Evolutionary conservation across 1,140 invertebrate species (phyloP).

Genomic region (Zeugodacus cucurbitae): DNA sequence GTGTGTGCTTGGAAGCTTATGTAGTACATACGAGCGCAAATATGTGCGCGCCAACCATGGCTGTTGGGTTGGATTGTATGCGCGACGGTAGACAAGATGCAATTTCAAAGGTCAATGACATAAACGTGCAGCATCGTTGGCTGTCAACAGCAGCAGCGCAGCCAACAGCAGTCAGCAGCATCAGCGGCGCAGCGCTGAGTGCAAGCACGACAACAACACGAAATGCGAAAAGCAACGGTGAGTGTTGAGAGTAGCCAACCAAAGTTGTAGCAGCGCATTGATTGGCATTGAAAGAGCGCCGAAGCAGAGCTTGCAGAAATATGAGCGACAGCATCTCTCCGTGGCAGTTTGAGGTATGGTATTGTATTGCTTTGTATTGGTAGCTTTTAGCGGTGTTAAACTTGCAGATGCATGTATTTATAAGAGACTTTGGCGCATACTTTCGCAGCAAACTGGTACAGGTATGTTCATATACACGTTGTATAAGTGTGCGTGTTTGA

Average conservation of each 20-base stretch:
- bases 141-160: conserved; percentile 39
- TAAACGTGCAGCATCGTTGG: conserved; percentile 48
- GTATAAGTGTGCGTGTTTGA: too few species aligned
- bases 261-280: background rate
- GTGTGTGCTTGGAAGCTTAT: background rate
- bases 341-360: background rate
- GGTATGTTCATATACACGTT: background rate
- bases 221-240: background rate
- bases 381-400: background rate
- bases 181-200: conserved; percentile 30
- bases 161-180: conserved; percentile 33
- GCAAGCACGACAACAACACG: background rate
- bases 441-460: background rate
- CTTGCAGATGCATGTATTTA: background rate
- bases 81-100: conserved; percentile 59
- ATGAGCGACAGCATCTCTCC: background rate
- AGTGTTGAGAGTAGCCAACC: background rate
- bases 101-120: conserved; percentile 66
- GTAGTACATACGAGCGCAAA: background rate
- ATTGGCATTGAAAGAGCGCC: background rate
- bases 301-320: background rate
- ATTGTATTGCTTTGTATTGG: background rate
- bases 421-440: background rate
- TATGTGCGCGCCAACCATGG: background rate
- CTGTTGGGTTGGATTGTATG: background rate